Conservation (phyloP, 35 echinoderm and acorn worm species). For the Heliocidaris tuberculata region DNA sequence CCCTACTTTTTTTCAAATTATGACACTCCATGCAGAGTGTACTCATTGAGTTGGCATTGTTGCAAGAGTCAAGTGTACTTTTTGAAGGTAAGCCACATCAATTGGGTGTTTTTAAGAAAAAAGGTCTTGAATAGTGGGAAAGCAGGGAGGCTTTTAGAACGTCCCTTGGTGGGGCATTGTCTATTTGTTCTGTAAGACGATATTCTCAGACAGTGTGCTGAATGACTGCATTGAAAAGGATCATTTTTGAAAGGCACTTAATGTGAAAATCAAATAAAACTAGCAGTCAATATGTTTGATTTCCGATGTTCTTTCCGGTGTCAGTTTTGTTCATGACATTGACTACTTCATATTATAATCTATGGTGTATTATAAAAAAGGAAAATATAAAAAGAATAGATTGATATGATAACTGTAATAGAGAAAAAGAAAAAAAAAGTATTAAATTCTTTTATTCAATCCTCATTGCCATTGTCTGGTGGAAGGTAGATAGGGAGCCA, state of each 20-base stretch:
- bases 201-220: neutral
- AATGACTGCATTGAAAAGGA: neutral
- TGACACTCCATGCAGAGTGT: too few species aligned
- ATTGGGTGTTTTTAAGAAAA: neutral
- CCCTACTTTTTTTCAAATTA: too few species aligned
- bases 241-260: neutral
- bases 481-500: too few species aligned
- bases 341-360: neutral
- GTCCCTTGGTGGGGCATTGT: neutral
- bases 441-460: too few species aligned
- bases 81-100: neutral
- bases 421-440: too few species aligned
- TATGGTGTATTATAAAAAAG: neutral
- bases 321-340: neutral
- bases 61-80: neutral
- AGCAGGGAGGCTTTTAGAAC: neutral
- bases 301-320: neutral
- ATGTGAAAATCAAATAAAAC: neutral
- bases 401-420: too few species aligned
- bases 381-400: neutral
- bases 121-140: neutral
- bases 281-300: neutral
- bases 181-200: slow-evolving; percentile 2
- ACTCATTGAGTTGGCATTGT: neutral
- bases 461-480: too few species aligned